phyloP scores from a whole-genome alignment of 2,797 vertebrate species.

The Tiaroga cobitis region DNA sequence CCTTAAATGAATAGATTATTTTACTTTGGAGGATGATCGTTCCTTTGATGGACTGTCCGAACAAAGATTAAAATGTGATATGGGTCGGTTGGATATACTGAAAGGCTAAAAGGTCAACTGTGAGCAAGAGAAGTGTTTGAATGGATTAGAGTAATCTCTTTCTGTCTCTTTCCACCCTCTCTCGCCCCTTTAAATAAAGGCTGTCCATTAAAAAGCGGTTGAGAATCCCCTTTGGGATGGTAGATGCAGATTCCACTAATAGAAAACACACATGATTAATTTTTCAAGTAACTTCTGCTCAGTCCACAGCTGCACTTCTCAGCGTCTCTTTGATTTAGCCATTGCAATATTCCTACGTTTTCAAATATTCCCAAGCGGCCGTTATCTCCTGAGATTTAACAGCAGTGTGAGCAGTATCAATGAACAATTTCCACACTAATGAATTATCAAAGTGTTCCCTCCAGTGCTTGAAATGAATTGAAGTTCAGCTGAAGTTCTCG shows the following conservation, averaged over 20 bases:
- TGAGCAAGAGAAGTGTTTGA: conserved; percentile 19
- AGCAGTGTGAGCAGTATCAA: not conserved
- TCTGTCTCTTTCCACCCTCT: not conserved
- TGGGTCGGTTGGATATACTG: conserved; percentile 1
- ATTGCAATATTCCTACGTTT: not conserved
- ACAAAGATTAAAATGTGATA: conserved; percentile 7
- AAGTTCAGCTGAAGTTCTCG: conserved; percentile 19
- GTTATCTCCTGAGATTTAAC: conserved; percentile 24
- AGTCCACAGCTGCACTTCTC: not conserved
- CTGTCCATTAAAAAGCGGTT: conserved; percentile 31
- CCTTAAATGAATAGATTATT: conserved; percentile 17
- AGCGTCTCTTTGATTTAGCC: conserved; percentile 7
- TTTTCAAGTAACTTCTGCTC: conserved; percentile 51
- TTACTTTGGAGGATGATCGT: conserved; percentile 9
- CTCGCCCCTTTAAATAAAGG: conserved; percentile 35
- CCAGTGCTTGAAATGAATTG: conserved; percentile 5
- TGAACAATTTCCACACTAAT: conserved; percentile 10
- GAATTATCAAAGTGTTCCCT: conserved; percentile 28
- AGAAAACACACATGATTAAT: conserved; percentile 56
- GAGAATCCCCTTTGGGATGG: conserved; percentile 46
- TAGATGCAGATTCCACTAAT: conserved; percentile 54
- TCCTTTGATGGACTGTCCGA: not conserved
- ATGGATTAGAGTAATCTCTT: conserved; percentile 30
- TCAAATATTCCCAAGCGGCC: not conserved
- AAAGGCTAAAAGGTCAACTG: conserved; percentile 33